Evolutionary conservation across 2,888 invertebrate genomes (phyloP), one percentile per base, ranked within the genome.

Genomic region (Drosophila subsilvestris): DNA sequence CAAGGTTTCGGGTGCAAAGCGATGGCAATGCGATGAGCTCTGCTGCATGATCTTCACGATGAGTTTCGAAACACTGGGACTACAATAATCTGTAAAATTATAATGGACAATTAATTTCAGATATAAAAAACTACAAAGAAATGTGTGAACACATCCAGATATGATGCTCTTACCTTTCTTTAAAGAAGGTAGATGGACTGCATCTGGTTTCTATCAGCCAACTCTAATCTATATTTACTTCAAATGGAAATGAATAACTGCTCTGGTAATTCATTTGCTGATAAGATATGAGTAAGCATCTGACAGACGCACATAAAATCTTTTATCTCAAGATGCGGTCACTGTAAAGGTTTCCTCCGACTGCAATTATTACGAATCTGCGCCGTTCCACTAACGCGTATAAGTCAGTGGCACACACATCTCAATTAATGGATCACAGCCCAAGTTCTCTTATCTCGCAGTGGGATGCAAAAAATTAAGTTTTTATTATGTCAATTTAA

Each of bases 401-500:
- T 29, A 29, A 37, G n/a, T 14, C 37, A 37, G 14, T 14, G 18
- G 18, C 1, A 4, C n/a, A 27, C 12, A 32, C 43, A 55, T 42
- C 42, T 6, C 18, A 1, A 25, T 54, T 12, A 29, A 29, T n/a
- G 18, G 27, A 29, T n/a, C 4, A n/a, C n/a, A 61, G 17, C 17
- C 8, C 14, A 2, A 20, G n/a, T 20, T 14, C 18, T 32, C 12
- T 50, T 51, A 32, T 45, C 45, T 27, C 47, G 44, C 25, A 27
- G 25, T 18, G 44, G 32, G n/a, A 48, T 5, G 14, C 3, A 20
- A 17, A 37, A 50, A 37, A 55, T 50, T 37, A 70, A 27, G 54
- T 2, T 17, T 57, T 37, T 48, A 32, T 60, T 22, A 51, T 18
- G 48, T 61, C 18, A 53, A 59, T 6, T 44, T 48, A 49, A 71